Evolutionary conservation across 2,113 vertebrate species (phyloP).

Genomic region (Prochilodus magdalenae): DNA sequence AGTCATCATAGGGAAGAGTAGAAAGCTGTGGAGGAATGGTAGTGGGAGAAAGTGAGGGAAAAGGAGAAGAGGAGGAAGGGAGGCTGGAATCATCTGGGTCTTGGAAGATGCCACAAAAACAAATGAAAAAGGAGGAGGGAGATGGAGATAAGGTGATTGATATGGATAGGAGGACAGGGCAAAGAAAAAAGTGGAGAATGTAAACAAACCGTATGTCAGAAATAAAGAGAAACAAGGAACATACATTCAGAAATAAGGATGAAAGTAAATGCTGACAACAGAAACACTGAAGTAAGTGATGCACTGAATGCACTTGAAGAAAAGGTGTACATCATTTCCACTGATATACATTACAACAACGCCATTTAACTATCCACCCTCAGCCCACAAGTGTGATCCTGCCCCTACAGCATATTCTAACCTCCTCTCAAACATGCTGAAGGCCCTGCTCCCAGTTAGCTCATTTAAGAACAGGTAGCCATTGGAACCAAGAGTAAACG

Average conservation of each 20-base stretch:
- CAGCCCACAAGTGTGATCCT: background rate
- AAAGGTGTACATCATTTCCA: constrained; percentile 37
- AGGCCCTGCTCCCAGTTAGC: no score
- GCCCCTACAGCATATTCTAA: no score
- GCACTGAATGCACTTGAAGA: constrained; percentile 31
- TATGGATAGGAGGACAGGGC: constrained; percentile 17
- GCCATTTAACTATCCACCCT: background rate
- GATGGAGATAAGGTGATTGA: constrained; percentile 17
- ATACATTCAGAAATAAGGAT: constrained; percentile 49
- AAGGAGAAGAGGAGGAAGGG: background rate
- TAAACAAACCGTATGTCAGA: constrained; percentile 60
- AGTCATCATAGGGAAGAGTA: constrained; percentile 38
- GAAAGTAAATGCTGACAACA: constrained; percentile 54
- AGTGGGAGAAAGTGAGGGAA: constrained; percentile 33
- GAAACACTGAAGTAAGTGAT: constrained; percentile 40
- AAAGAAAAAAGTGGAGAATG: background rate
- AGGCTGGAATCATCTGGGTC: constrained; percentile 23
- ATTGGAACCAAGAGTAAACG: no score
- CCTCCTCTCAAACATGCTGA: no score
- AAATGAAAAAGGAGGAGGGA: constrained; percentile 43
- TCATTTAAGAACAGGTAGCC: no score
- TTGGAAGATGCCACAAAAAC: constrained; percentile 37
- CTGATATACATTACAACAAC: background rate
- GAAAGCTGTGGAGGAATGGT: constrained; percentile 61
- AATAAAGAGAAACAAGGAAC: constrained; percentile 67